Evolutionary conservation across 2,113 vertebrate genomes (phyloP).

Genomic region (Oenanthe melanoleuca): DNA sequence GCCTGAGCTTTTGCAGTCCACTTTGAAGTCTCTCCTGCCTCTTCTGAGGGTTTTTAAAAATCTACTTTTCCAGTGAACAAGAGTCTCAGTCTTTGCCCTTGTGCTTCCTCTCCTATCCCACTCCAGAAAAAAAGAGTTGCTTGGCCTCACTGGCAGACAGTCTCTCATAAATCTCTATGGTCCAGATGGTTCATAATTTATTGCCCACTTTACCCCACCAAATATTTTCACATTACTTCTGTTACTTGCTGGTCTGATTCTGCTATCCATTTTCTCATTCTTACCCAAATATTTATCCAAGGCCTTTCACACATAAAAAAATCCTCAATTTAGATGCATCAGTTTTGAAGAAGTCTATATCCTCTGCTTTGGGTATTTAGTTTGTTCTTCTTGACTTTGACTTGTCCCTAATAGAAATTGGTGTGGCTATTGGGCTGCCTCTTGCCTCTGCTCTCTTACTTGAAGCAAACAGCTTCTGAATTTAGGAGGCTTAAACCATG

Average conservation of each 20-base stretch:
- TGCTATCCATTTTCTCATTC: background rate
- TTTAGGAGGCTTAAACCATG: background rate
- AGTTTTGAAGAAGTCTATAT: background rate
- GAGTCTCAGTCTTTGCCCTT: background rate
- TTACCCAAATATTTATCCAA: background rate
- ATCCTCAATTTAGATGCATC: background rate
- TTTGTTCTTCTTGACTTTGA: background rate
- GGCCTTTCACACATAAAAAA: background rate
- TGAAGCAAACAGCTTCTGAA: background rate
- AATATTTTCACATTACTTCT: background rate
- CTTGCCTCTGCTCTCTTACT: background rate
- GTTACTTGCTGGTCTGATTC: background rate
- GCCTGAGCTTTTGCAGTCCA: background rate
- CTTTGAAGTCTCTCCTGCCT: background rate
- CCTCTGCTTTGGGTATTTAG: background rate
- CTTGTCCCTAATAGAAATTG: background rate
- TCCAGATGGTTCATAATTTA: background rate
- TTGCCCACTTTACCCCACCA: background rate
- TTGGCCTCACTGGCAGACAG: background rate
- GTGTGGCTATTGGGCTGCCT: background rate
- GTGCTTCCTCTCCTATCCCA: background rate
- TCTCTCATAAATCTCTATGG: background rate
- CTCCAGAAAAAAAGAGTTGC: background rate
- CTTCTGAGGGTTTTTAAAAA: background rate
- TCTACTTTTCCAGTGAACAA: background rate